Percentiles rank a stretch among this genome's conserved stretches.
phyloP scores from a whole-genome alignment of 1,140 invertebrate species.

The Sinella curviseta region DNA sequence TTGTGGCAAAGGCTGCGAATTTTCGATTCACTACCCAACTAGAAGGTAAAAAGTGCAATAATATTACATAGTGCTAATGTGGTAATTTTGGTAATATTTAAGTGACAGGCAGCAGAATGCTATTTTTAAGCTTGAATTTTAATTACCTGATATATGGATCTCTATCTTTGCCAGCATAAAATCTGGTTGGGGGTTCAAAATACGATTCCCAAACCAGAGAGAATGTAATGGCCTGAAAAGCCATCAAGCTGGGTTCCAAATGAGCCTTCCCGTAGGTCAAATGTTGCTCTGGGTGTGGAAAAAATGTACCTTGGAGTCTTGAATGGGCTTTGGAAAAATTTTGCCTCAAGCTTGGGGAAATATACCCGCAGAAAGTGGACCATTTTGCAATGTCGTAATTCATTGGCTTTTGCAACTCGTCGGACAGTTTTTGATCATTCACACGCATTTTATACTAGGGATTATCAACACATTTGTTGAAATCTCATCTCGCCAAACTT shows the following conservation, averaged over 20 bases:
- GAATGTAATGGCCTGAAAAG: constrained; percentile 30
- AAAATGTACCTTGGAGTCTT: neutral
- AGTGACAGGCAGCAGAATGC: neutral
- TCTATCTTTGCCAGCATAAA: neutral
- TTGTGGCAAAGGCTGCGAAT: neutral
- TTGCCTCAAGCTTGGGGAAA: neutral
- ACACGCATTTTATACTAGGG: neutral
- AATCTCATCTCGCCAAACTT: too few relatives aligned
- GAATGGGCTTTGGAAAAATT: neutral
- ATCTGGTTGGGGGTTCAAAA: neutral
- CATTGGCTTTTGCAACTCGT: neutral
- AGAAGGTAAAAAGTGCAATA: too few relatives aligned
- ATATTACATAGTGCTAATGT: neutral
- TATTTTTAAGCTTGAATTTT: neutral
- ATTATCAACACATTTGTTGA: neutral
- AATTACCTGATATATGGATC: neutral
- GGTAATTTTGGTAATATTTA: neutral
- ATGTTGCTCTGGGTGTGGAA: constrained; percentile 18
- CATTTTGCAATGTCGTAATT: neutral
- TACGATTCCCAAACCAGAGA: constrained; percentile 14
- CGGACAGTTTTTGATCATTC: neutral
- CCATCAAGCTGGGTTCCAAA: neutral
- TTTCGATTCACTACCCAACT: neutral
- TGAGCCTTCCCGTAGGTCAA: neutral
- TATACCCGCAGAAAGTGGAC: neutral